phyloP scores from a whole-genome alignment of 2,888 invertebrate genomes.

The Drosophila imparisetae region DNA sequence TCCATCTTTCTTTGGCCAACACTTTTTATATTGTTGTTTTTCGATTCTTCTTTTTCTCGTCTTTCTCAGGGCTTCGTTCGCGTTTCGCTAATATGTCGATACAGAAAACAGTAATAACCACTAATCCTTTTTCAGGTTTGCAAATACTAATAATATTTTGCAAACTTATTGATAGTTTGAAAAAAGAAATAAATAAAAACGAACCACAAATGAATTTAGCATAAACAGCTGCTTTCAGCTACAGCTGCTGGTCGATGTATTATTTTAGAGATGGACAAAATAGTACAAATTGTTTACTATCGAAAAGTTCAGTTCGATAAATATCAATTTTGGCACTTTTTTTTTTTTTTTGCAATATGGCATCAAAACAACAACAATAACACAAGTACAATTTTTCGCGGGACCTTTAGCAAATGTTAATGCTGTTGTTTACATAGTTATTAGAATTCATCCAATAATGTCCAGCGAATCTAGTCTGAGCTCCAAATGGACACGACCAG shows the following conservation, averaged over 20 bases:
- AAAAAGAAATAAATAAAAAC: neutral
- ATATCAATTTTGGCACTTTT: neutral
- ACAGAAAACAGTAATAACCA: neutral
- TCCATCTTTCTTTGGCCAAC: slow-evolving; percentile 18
- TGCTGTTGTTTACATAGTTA: slow-evolving; percentile 12
- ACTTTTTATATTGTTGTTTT: neutral
- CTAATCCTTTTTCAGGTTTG: neutral
- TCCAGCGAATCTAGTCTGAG: slow-evolving; percentile 59
- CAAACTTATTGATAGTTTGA: neutral
- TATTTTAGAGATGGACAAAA: slow-evolving; percentile 10
- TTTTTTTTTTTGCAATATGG: slow-evolving; percentile 16
- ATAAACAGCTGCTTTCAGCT: neutral
- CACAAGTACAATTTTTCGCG: slow-evolving; percentile 36
- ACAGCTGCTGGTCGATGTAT: neutral
- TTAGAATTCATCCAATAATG: slow-evolving; percentile 54
- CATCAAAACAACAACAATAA: slow-evolving; percentile 36
- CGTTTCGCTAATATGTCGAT: neutral
- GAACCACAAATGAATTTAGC: neutral
- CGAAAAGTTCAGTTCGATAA: slow-evolving; percentile 1
- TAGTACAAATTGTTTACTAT: neutral
- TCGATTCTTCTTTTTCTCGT: neutral
- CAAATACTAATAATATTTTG: neutral
- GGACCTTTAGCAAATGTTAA: slow-evolving; percentile 26
- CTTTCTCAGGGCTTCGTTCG: neutral
- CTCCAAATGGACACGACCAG: slow-evolving; percentile 82